phyloP scores from a whole-genome alignment of 92 coral and sea anemone species.

The Micromussa lordhowensis region DNA sequence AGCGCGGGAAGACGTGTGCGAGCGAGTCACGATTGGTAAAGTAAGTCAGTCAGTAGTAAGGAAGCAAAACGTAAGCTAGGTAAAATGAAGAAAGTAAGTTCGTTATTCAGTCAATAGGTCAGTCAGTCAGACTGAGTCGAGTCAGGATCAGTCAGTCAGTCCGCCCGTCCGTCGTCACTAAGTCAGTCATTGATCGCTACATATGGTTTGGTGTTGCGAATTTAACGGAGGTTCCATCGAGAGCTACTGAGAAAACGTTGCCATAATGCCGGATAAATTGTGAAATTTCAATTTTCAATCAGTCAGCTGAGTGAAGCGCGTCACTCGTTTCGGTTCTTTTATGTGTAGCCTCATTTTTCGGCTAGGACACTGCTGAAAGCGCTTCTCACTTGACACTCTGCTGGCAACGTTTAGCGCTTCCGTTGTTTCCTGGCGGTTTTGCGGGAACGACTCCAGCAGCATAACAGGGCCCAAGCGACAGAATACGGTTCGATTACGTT shows the following conservation, averaged over 20 bases:
- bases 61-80: too few species aligned
- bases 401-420: slow-evolving; percentile 19
- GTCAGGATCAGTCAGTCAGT: neutral
- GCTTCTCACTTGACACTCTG: slow-evolving; percentile 22
- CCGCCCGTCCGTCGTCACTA: neutral
- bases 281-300: too few species aligned
- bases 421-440: slow-evolving; percentile 31
- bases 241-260: too few species aligned
- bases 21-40: too few species aligned
- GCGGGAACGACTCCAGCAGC: neutral
- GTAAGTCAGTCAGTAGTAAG: neutral
- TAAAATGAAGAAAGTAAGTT: too few species aligned
- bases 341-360: slow-evolving; percentile 6
- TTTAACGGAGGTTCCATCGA: too few species aligned
- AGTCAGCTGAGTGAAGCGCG: too few species aligned
- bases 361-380: slow-evolving; percentile 11
- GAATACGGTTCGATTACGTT: slow-evolving; percentile 28
- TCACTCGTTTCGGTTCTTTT: slow-evolving; percentile 14
- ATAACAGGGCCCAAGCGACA: slow-evolving; percentile 1
- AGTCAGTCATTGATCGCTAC: too few species aligned
- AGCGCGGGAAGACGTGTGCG: too few species aligned
- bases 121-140: neutral
- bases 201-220: too few species aligned
- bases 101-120: neutral
- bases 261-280: too few species aligned